Base-by-base conservation (phyloP, 2,888 invertebrate genomes). In the Liopterus haemorrhoidalis region DNA sequence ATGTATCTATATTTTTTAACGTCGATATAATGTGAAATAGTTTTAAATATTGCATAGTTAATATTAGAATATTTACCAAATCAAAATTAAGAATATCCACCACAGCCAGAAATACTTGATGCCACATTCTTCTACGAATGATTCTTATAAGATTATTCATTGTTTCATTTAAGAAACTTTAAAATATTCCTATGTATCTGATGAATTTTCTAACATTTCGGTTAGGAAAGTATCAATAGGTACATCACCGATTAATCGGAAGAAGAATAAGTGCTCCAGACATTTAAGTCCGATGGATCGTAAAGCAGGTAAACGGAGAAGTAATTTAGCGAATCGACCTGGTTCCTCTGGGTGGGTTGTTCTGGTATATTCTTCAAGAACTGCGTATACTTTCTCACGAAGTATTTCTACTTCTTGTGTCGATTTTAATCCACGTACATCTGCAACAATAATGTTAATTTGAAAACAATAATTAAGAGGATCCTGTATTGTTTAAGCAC, bases 361-460 rank as follows among this genome's bases (percentile, higher is more conserved):
- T 50, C 90, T 82, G 52, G 90, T 90, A 72, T 99, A 95, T 62
- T 96, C 94, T 70, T 99, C 96, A 58, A 99, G 75, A 41, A 93
- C 87, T 4, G 90, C 86, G 68, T 95, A 99, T 54, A 88, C 92
- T 73, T 94, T 95, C 70, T 97, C 95, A 51, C 99, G 78, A 41
- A 96, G 76, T 42, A 82, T 73, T 58, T 91, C 89, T 5, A 95
- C 85, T 60, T 88, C 86, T 56, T 78, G 78, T 19, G 82, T 79
- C 44, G 85, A 84, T 62, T 85, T 84, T 56, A 99, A 71, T 39
- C 91, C 92, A 63, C 93, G 85, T 19, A 94, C 87, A 69, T 69
- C 69, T 68, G 49, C 37, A 62, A 61, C 36, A 27, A 41, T 31
- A 44, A 38, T 9, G 5, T 32, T 32, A 4, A 32, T 32, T 32